Conservation (phyloP, 2,797 vertebrate genomes). For the Alosa sapidissima region DNA sequence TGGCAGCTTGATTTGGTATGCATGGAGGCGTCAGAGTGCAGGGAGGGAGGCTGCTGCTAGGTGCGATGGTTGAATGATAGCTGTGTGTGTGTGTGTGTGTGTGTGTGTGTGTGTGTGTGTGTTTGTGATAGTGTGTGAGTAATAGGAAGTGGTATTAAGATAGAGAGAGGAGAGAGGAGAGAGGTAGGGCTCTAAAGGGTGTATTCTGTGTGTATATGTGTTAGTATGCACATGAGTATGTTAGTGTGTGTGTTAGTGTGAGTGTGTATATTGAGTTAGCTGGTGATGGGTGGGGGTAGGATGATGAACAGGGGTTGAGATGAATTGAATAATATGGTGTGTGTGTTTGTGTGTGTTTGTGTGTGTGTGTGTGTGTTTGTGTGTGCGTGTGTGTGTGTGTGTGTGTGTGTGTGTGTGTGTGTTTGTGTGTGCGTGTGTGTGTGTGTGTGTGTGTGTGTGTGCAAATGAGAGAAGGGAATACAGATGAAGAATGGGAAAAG, state of each 20-base stretch:
- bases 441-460: neutral
- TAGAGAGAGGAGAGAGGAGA: neutral
- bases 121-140: neutral
- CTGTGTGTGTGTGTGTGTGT: neutral
- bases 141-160: neutral
- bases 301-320: too few species aligned
- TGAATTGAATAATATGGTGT: neutral
- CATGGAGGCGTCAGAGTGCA: neutral
- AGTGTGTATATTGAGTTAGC: too few species aligned
- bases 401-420: neutral
- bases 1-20: neutral
- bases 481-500: too few species aligned
- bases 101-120: neutral
- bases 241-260: too few species aligned
- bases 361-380: conserved; percentile 20
- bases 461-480: neutral
- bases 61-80: neutral
- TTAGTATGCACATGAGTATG: neutral
- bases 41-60: neutral
- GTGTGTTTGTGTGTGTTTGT: neutral
- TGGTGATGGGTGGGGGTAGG: neutral
- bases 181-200: neutral
- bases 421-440: conserved; percentile 26
- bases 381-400: conserved; percentile 28
- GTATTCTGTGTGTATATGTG: neutral